These are phyloP conservation scores for Fragum sueziense DNA, from an alignment of 2,888 invertebrate species.

Conservation along the genomic window DNA sequence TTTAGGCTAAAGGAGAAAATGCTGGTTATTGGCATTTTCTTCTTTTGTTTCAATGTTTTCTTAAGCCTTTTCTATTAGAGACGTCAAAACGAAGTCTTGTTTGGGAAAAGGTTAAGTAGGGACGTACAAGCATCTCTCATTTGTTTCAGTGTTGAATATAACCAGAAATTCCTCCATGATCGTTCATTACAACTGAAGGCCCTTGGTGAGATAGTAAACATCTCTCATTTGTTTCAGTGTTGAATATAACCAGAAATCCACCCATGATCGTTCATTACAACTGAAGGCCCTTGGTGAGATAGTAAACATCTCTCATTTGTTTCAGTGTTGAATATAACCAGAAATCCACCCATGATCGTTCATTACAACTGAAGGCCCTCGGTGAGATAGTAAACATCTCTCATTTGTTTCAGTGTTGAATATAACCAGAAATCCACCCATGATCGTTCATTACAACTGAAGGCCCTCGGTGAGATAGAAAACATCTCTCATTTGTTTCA, in stretches of 20 bases:
- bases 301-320: too few species aligned
- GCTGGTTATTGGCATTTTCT: too few species aligned
- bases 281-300: constrained; percentile 87
- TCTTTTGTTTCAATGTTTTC: too few species aligned
- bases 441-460: constrained; percentile 59
- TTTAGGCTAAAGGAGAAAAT: too few species aligned
- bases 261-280: constrained; percentile 59
- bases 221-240: too few species aligned
- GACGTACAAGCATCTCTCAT: too few species aligned
- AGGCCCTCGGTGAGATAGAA: constrained; percentile 89
- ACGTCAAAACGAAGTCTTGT: too few species aligned
- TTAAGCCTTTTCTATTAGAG: too few species aligned
- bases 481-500: too few species aligned
- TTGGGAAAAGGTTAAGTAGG: too few species aligned
- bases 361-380: constrained; percentile 77
- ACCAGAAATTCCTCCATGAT: constrained; percentile 49
- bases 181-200: constrained; percentile 65
- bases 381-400: constrained; percentile 95
- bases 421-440: constrained; percentile 56
- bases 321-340: constrained; percentile 67
- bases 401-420: constrained; percentile 67
- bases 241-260: constrained; percentile 58
- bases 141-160: constrained; percentile 71
- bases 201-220: constrained; percentile 92
- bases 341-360: constrained; percentile 52